Evolutionary conservation across 2,797 vertebrate species (phyloP).

Genomic region (Tenualosa ilisha): DNA sequence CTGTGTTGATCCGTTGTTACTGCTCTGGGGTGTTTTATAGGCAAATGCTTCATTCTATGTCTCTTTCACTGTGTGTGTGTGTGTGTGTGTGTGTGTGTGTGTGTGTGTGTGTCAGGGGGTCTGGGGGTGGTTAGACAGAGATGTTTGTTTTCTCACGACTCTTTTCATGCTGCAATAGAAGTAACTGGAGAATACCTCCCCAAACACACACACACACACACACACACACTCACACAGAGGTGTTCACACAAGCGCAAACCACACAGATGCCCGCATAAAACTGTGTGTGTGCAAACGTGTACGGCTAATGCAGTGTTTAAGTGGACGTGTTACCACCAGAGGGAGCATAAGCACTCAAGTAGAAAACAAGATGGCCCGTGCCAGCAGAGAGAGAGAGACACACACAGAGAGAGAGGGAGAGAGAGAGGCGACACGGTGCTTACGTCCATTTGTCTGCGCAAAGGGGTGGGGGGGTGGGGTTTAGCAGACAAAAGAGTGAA

Average conservation of each 20-base stretch:
- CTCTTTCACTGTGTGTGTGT: slow-evolving; percentile 14
- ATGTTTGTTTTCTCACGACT: slow-evolving; percentile 25
- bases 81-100: slow-evolving; percentile 43
- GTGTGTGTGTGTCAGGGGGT: slow-evolving; percentile 33
- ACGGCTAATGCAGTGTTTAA: slow-evolving; percentile 74
- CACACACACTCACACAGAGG: neutral
- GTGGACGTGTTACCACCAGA: slow-evolving; percentile 82
- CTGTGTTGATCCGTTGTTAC: slow-evolving; percentile 58
- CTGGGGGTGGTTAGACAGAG: slow-evolving; percentile 14
- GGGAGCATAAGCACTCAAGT: slow-evolving; percentile 82
- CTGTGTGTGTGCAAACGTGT: neutral
- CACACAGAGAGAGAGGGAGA: neutral
- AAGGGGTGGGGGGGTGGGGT: neutral
- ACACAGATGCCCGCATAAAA: slow-evolving; percentile 5
- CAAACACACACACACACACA: slow-evolving; percentile 14
- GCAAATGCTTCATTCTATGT: slow-evolving; percentile 33
- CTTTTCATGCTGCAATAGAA: neutral
- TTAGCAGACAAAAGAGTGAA: slow-evolving; percentile 3
- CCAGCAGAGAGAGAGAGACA: neutral
- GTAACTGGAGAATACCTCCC: slow-evolving; percentile 1
- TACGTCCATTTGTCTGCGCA: neutral
- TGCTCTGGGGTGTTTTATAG: slow-evolving; percentile 37
- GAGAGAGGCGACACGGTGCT: neutral
- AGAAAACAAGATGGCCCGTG: slow-evolving; percentile 76
- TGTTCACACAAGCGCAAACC: neutral